A percentile compares a stretch with the other conserved stretches of the same genome.
phyloP scores from a whole-genome alignment of 2,113 vertebrate species.

The Hypanus sabinus region DNA sequence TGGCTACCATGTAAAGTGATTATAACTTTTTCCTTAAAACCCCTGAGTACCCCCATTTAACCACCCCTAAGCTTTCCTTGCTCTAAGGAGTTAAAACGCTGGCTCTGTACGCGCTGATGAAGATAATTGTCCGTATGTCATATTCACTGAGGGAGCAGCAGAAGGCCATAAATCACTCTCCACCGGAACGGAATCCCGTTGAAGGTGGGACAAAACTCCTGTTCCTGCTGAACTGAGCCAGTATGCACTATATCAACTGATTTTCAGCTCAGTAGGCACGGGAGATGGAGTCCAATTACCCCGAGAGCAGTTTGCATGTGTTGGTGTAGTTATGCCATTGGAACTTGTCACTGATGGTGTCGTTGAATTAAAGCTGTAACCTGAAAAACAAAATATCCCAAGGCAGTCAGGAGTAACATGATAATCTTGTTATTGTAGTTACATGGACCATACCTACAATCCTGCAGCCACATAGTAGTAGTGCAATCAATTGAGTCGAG shows the following conservation, averaged over 20 bases:
- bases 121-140: no score
- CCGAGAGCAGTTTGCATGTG: no score
- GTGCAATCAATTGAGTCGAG: no score
- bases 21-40: neutral
- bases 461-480: no score
- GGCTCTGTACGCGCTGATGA: no score
- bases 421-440: neutral
- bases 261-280: slow-evolving; percentile 29
- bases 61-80: neutral
- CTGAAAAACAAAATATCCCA: neutral
- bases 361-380: neutral
- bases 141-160: neutral
- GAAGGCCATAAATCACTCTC: neutral
- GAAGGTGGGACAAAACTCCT: neutral
- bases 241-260: neutral
- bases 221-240: slow-evolving; percentile 35
- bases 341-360: neutral
- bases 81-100: neutral
- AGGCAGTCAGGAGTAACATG: neutral
- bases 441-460: neutral
- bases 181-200: neutral
- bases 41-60: neutral
- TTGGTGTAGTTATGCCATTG: neutral
- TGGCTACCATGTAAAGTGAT: neutral
- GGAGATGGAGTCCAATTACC: neutral